Conservation (phyloP, 2,797 vertebrate genomes). For the Holocentrus rufus region DNA sequence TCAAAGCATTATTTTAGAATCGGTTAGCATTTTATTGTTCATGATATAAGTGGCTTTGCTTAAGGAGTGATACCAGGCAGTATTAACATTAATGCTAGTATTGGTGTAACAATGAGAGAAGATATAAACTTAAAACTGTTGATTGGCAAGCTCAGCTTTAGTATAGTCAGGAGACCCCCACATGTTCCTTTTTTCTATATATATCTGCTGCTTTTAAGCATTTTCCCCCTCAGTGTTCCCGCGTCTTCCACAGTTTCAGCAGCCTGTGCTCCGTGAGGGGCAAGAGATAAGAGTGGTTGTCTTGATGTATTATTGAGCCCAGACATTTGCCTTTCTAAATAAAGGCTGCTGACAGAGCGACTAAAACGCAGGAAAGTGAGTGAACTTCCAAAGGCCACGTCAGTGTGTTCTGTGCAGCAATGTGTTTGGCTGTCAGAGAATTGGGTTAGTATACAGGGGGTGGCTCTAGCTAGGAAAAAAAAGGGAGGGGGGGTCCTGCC, state of each 20-base stretch:
- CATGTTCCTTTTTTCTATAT: conserved; percentile 26
- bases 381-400: conserved; percentile 67
- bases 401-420: conserved; percentile 42
- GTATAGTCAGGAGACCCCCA: not conserved
- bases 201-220: conserved; percentile 52
- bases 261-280: conserved; percentile 50
- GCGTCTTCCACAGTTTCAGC: conserved; percentile 49
- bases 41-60: not conserved
- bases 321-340: conserved; percentile 73
- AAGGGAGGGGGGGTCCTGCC: conserved; percentile 32
- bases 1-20: not conserved
- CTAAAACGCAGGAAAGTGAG: conserved; percentile 69
- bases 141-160: not conserved
- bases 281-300: conserved; percentile 64
- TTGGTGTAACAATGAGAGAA: too few relatives aligned
- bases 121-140: too few relatives aligned
- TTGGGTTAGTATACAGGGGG: conserved; percentile 64
- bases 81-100: not conserved
- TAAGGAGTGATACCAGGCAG: not conserved
- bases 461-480: conserved; percentile 34
- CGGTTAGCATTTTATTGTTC: not conserved
- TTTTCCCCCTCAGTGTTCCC: conserved; percentile 19
- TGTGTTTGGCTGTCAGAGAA: conserved; percentile 55
- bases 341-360: conserved; percentile 73
- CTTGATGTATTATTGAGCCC: conserved; percentile 74